Evolutionary conservation across 2,888 invertebrate species (phyloP).

Genomic region (Cataglyphis livida): DNA sequence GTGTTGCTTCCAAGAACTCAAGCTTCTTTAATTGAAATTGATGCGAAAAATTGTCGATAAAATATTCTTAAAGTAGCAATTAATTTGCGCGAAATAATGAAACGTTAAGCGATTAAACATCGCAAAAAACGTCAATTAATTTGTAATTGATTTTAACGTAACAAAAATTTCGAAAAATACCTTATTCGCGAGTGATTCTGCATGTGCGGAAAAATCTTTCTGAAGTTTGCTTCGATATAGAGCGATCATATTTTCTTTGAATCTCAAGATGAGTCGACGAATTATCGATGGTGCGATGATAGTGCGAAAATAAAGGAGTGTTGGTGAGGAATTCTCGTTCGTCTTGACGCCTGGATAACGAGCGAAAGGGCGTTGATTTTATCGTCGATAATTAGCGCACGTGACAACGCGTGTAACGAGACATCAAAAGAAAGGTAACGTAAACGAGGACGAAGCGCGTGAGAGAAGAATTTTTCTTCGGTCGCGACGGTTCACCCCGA

Average conservation of each 20-base stretch:
- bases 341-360: constrained; percentile 20
- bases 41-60: background rate
- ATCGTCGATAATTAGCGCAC: constrained; percentile 11
- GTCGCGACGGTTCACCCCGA: background rate
- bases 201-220: background rate
- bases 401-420: constrained; percentile 14
- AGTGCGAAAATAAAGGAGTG: constrained; percentile 25
- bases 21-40: background rate
- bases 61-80: background rate
- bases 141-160: background rate
- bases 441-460: constrained; percentile 23
- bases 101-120: background rate
- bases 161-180: constrained; percentile 15
- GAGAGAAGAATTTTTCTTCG: constrained; percentile 48
- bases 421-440: constrained; percentile 37
- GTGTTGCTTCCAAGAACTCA: background rate
- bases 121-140: background rate
- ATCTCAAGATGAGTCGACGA: background rate
- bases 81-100: background rate
- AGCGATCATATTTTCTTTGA: background rate
- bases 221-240: background rate
- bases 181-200: background rate
- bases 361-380: constrained; percentile 17
- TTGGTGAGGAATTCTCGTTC: background rate
- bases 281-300: constrained; percentile 18